phyloP scores from a whole-genome alignment of 2,888 invertebrate species.

The Caenorhabditis sinica region DNA sequence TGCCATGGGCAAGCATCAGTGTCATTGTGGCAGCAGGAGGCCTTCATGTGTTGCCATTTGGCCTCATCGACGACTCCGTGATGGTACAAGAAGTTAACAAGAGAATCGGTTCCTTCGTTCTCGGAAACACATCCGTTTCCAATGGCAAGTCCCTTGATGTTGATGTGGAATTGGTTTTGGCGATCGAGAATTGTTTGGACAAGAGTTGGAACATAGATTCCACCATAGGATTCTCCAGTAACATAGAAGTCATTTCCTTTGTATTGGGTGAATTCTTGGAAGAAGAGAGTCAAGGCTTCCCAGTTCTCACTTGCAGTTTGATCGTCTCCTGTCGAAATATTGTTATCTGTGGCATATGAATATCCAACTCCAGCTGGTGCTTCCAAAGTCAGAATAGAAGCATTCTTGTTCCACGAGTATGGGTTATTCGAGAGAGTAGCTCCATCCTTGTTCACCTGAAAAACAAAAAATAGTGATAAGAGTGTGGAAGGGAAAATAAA shows the following conservation, averaged over 20 bases:
- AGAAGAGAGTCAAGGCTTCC: conserved; percentile 85
- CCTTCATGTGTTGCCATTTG: conserved; percentile 67
- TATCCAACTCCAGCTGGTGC: conserved; percentile 86
- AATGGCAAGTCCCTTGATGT: conserved; percentile 78
- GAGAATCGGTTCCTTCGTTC: conserved; percentile 71
- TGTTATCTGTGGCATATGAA: conserved; percentile 85
- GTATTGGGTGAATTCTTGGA: conserved; percentile 85
- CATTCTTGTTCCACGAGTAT: conserved; percentile 82
- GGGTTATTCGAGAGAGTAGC: conserved; percentile 76
- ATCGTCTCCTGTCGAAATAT: conserved; percentile 80
- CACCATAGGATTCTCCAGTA: conserved; percentile 85
- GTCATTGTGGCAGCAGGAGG: conserved; percentile 70
- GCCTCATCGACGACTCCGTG: conserved; percentile 77
- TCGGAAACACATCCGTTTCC: conserved; percentile 77
- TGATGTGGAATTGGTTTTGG: conserved; percentile 71
- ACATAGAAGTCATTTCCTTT: conserved; percentile 85
- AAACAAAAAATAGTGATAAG: conserved; percentile 3
- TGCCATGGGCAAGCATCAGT: conserved; percentile 73
- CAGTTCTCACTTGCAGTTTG: conserved; percentile 84
- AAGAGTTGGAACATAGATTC: conserved; percentile 85
- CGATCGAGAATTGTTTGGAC: conserved; percentile 82
- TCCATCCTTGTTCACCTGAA: conserved; percentile 77
- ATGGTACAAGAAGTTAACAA: conserved; percentile 73
- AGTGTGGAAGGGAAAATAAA: not conserved
- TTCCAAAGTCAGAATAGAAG: conserved; percentile 85